These are phyloP conservation scores for Zygogramma bicolorata DNA, from an alignment of 2,888 invertebrate species.

Conservation along the genomic window DNA sequence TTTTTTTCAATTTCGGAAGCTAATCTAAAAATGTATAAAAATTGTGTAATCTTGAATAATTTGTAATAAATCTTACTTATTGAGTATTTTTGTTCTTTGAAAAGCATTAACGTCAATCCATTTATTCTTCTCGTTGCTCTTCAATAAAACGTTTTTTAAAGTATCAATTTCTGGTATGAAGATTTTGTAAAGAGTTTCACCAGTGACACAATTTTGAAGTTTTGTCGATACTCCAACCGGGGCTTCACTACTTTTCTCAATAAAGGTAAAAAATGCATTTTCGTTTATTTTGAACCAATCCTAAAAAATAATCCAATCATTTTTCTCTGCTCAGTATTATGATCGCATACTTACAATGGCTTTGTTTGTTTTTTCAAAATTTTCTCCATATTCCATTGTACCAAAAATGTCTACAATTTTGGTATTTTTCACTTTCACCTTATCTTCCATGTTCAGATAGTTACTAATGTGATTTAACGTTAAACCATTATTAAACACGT, in stretches of 20 bases:
- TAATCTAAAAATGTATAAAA: conserved; percentile 61
- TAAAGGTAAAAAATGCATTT: conserved; percentile 45
- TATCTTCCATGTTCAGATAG: conserved; percentile 22
- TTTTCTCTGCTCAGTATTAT: too few relatives aligned
- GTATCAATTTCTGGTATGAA: conserved; percentile 46
- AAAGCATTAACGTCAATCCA: conserved; percentile 43
- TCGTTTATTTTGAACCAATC: conserved; percentile 55
- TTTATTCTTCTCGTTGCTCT: conserved; percentile 38
- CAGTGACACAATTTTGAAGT: conserved; percentile 37
- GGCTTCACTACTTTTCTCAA: conserved; percentile 37
- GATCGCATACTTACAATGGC: conserved; percentile 53
- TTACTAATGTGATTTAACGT: not conserved
- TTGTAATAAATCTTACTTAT: conserved; percentile 50
- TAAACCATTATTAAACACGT: not conserved
- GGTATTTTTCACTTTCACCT: conserved; percentile 17
- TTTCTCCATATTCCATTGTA: conserved; percentile 59
- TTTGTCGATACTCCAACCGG: conserved; percentile 32
- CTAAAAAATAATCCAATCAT: too few relatives aligned
- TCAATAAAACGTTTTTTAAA: conserved; percentile 51
- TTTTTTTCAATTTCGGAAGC: conserved; percentile 68
- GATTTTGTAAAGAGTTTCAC: conserved; percentile 41
- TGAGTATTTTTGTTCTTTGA: conserved; percentile 54
- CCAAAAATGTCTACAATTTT: conserved; percentile 53
- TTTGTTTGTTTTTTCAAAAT: conserved; percentile 50
- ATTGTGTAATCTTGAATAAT: conserved; percentile 10